These are phyloP conservation scores for Colletes gigas DNA, from an alignment of 1,140 invertebrate genomes.

Conservation along the genomic window DNA sequence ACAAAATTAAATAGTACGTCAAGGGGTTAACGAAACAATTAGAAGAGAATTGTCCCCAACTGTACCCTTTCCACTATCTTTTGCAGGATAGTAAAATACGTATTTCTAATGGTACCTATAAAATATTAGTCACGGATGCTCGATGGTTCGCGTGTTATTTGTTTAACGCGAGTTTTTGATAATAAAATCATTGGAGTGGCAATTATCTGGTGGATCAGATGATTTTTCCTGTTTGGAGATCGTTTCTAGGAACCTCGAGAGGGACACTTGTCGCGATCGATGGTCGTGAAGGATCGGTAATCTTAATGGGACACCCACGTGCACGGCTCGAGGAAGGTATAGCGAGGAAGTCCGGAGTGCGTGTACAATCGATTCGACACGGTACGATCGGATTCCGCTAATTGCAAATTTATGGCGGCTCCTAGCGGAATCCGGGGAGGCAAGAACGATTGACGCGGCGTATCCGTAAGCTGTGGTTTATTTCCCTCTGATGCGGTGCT, in stretches of 20 bases:
- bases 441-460: slow-evolving; percentile 21
- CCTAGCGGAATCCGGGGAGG: slow-evolving; percentile 29
- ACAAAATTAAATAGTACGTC: too few relatives aligned
- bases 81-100: too few relatives aligned
- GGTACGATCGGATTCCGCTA: slow-evolving; percentile 57
- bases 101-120: too few relatives aligned
- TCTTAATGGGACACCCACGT: slow-evolving; percentile 65
- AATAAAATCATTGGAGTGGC: too few relatives aligned
- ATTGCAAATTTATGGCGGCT: slow-evolving; percentile 59
- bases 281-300: slow-evolving; percentile 46
- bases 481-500: not conserved
- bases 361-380: slow-evolving; percentile 51
- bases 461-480: not conserved
- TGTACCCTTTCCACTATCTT: too few relatives aligned
- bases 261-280: slow-evolving; percentile 58
- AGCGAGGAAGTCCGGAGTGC: slow-evolving; percentile 30
- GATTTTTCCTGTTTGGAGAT: not conserved
- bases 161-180: too few relatives aligned
- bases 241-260: slow-evolving; percentile 1
- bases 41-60: too few relatives aligned
- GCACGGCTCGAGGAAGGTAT: slow-evolving; percentile 9
- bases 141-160: too few relatives aligned
- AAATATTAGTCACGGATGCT: too few relatives aligned
- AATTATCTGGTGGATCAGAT: too few relatives aligned
- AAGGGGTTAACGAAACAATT: too few relatives aligned